Base-by-base conservation (phyloP, 2,113 vertebrate species). In the Indicator maculatus region DNA sequence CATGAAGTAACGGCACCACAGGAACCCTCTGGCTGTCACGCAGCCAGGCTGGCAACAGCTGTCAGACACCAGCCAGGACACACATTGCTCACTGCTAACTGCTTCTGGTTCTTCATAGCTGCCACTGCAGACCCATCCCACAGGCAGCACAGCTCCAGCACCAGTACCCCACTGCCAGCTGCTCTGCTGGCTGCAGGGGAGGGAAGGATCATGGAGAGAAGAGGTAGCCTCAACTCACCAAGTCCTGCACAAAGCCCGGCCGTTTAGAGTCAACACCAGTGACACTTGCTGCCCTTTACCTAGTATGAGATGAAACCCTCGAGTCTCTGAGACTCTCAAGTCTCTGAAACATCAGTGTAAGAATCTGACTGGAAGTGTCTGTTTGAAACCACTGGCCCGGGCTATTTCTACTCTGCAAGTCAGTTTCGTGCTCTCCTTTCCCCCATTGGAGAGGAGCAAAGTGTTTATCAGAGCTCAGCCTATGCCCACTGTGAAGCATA, bases 81-180 rank as follows among this genome's bases (percentile, higher is more conserved):
- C 21, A 36, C 33, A 6, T 17, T 1, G 3, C 45, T 77, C 6
- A 1, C 61, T 36, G 56, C 36, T 8, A 18, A 73, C 9, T 16
- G 24, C 19, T 79, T 59, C n/a, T 75, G 2, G 28, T 67, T 76
- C 45, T 63, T 41, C 74, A 21, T 2, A 59, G 61, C 53, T 53
- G 47, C 23, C 20, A 1, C 45, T 27, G 20, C 41, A 23, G 56
- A 13, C 28, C 36, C 14, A 1, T 27, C 66, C 33, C 6, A 1
- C 7, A 16, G 36, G 52, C 44, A 70, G 56, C 38, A 10, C 61
- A 17, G 26, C 27, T 65, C 31, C 1, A 0, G n/a, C 14, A 36
- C 18, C 0, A 0, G 5, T 31, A 24, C 15, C 67, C n/a, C 45
- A 16, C 17, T 0, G 1, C 41, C 52, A 1, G 1, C 30, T 17